Base-by-base conservation (phyloP, 1,140 invertebrate species). In the Pogonomyrmex californicus region DNA sequence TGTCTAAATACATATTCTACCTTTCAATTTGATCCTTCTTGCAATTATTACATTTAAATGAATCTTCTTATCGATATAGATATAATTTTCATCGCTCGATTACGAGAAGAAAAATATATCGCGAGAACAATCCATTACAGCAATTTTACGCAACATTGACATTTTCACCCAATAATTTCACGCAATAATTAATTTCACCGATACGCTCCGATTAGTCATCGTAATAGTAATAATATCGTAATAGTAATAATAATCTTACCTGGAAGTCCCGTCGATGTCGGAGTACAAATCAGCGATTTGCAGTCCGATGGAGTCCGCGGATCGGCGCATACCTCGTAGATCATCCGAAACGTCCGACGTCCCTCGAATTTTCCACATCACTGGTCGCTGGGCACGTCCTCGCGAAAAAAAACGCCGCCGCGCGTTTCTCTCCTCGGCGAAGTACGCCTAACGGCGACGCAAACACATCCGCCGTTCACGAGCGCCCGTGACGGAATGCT, bases 401-500 rank as follows among this genome's bases (percentile, higher is more conserved):
- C 23, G 58, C 58, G 63, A 77, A 63, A 78, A n/a, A 78, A 44
- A 66, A 47, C n/a, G 65, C 41, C 78, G 30, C 33, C 71, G 73
- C 60, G 60, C 75, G 66, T 79, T 91, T 70, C 78, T 68, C 30
- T 62, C 73, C 14, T 65, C 73, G 56, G 56, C 49, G 33, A 77
- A 71, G 86, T 68, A 54, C 41, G 79, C 86, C 71, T 86, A 76
- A 79, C 70, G 71, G 71, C 87, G 83, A 66, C 79, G 82, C 76
- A 90, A 68, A 91, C 90, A 91, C 93, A 90, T 91, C 92, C 91
- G 92, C 86, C 89, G 68, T 87, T 87, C 90, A 92, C 92, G 91
- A 91, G 85, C 90, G 88, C 88, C 79, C 88, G 89, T 91, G 92
- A 93, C 92, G 90, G 90, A 93, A 91, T 93, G 91, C 89, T 86